phyloP scores from a whole-genome alignment of 2,797 vertebrate genomes.

The Sylvilagus floridanus region DNA sequence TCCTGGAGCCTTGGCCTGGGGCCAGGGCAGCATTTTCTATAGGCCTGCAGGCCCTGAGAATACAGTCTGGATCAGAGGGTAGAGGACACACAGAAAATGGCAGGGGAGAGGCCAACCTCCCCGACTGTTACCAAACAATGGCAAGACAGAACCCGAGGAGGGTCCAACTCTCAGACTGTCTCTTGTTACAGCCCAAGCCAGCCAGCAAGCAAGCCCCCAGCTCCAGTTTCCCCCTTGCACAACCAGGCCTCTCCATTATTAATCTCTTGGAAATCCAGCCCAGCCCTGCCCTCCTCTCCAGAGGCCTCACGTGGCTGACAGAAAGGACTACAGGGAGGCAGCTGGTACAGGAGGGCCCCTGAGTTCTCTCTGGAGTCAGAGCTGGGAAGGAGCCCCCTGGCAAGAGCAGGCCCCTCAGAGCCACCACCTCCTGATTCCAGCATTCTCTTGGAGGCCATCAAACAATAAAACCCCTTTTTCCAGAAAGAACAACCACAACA shows the following conservation, averaged over 20 bases:
- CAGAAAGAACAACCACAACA: background rate
- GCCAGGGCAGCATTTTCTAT: background rate
- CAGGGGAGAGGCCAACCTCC: background rate
- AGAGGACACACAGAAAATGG: background rate
- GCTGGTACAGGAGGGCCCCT: background rate
- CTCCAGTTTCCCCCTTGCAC: conserved; percentile 69
- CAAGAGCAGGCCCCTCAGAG: background rate
- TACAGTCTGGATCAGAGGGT: background rate
- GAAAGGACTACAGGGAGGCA: background rate
- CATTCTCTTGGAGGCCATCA: background rate
- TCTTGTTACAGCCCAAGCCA: conserved; percentile 68
- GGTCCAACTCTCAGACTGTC: background rate
- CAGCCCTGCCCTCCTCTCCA: conserved; percentile 27
- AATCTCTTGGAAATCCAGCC: conserved; percentile 71
- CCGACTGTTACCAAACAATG: background rate
- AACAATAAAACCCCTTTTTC: background rate
- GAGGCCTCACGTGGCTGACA: conserved; percentile 3
- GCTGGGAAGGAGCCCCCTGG: background rate
- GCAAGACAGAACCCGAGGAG: conserved; percentile 3
- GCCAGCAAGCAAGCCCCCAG: background rate
- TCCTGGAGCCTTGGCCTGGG: background rate
- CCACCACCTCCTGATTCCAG: background rate
- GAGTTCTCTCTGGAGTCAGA: background rate
- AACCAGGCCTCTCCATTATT: conserved; percentile 76
- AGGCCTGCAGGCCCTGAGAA: conserved; percentile 25